Conservation (phyloP, 2,888 invertebrate species). For the Zygothrica quintamaculata region DNA sequence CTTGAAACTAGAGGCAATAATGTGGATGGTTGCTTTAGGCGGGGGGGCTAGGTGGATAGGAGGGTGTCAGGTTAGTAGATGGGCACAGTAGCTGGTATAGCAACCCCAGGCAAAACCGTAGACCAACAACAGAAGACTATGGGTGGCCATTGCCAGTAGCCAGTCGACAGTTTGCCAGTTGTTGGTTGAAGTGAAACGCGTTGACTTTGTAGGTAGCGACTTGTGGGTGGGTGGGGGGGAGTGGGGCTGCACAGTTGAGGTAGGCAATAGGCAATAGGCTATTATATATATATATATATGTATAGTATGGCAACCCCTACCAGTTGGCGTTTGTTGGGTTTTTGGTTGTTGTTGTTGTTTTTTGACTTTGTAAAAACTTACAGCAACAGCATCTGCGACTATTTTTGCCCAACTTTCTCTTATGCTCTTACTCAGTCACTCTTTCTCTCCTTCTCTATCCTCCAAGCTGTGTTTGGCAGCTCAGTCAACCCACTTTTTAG, state of each 20-base stretch:
- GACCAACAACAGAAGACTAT: no score
- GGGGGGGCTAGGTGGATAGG: background rate
- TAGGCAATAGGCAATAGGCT: conserved; percentile 18
- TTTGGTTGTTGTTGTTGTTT: conserved; percentile 68
- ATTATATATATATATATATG: no score
- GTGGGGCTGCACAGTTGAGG: no score
- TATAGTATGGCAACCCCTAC: no score
- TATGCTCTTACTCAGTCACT: no score
- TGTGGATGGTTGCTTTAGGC: no score
- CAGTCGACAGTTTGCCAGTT: no score
- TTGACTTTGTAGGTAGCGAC: conserved; percentile 38
- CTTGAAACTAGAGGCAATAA: conserved; percentile 12
- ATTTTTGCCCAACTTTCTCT: no score
- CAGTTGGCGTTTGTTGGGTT: no score
- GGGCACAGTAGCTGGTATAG: no score
- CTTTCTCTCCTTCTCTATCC: no score
- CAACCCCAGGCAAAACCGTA: conserved; percentile 35
- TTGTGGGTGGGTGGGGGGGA: no score
- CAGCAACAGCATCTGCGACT: conserved; percentile 80
- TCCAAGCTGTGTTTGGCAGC: conserved; percentile 41
- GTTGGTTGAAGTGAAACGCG: conserved; percentile 45
- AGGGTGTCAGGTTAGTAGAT: conserved; percentile 1
- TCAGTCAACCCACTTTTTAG: conserved; percentile 22
- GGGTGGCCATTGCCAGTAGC: conserved; percentile 10
- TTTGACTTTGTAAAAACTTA: conserved; percentile 71